Base-by-base conservation (phyloP, 92 coral and sea anemone species). In the Actinostola sp. region DNA sequence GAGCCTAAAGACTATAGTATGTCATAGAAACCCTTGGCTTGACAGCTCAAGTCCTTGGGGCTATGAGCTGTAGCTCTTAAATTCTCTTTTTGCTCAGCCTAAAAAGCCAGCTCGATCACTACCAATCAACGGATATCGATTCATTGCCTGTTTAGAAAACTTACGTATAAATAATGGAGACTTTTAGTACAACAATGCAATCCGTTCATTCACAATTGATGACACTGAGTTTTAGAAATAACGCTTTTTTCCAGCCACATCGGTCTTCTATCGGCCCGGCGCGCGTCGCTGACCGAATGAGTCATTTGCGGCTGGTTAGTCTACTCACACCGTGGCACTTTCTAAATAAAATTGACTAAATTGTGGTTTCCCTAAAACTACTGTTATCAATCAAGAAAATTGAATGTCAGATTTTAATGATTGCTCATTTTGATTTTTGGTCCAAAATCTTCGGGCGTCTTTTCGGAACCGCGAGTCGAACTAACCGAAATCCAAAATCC, bases 111-210 rank as follows among this genome's bases (percentile, higher is more conserved):
- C 60, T 28, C 78, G 27, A 27, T 29, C 63, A 0, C 11, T 36
- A n/a, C 70, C 28, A 51, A 50, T 61, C 32, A 52, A 52, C 72
- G 65, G 72, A 75, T 63, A 59, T 59, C 49, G 7, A 41, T 8
- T 64, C 63, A 20, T 42, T 62, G 71, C 71, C 66, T 75, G 81
- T 75, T 75, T 75, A 75, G 75, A 75, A 63, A 75, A 75, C 81
- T 75, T 75, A 61, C 58, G 28, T 32, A 55, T 50, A 75, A 75
- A 73, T 73, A 60, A 65, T 32, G 39, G 43, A 73, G 61, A 16
- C 41, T 49, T 59, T 38, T 13, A 31, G 14, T 53, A 73, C 43
- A 73, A 73, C 79, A 73, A 73, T 32, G 63, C 51, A 20, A 23
- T 15, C 6, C 25, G 46, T 31, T 62, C 13, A 73, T 42, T 61